Evolutionary conservation across 2,888 invertebrate species (phyloP), one percentile per base, ranked within the genome.

Genomic region (Metalampra italica): DNA sequence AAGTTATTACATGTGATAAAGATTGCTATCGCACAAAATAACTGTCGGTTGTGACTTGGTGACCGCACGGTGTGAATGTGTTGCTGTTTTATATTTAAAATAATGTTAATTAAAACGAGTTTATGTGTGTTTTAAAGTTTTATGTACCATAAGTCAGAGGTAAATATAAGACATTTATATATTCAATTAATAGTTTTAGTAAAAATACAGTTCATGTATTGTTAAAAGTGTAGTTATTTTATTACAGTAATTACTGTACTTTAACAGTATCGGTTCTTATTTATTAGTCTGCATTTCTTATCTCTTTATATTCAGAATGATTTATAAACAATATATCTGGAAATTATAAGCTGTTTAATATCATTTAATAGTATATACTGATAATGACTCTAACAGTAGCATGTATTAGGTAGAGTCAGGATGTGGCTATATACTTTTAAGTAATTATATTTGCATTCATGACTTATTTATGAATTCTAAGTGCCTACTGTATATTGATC

Each of bases 1-100:
- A 43, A 48, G 40, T 45, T 37, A 44, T n/a, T 36, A 44, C 36
- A 45, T 38, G 38, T 29, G 22, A 45, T 37, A 44, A 36, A 44
- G 44, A 29, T 44, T 36, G 44, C 34, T 12, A 44, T 29, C 43
- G 43, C 8, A 34, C 7, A 5, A 22, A 22, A 22, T 22, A 36
- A 36, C 36, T 36, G n/a, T 41, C 41, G 29, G 11, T 36, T 29
- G 7, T 29, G 9, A 29, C 22, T 29, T 29, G n/a, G 41, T 29
- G n/a, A 11, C n/a, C 12, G 29, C 14, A 7, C 14, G n/a, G 32
- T 43, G 32, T 14, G 32, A n/a, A n/a, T 32, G 43, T 43, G 43
- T 14, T 29, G 29, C 14, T 39, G 15, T 14, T 13, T 39, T 39
- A 34, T 2, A 38, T 44, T 44, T 37, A 15, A 29, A 34, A 37